A percentile compares a stretch with the other conserved stretches of the same genome.
Evolutionary conservation across 2,113 vertebrate genomes (phyloP).

Genomic region (Actenoides lindsayi): DNA sequence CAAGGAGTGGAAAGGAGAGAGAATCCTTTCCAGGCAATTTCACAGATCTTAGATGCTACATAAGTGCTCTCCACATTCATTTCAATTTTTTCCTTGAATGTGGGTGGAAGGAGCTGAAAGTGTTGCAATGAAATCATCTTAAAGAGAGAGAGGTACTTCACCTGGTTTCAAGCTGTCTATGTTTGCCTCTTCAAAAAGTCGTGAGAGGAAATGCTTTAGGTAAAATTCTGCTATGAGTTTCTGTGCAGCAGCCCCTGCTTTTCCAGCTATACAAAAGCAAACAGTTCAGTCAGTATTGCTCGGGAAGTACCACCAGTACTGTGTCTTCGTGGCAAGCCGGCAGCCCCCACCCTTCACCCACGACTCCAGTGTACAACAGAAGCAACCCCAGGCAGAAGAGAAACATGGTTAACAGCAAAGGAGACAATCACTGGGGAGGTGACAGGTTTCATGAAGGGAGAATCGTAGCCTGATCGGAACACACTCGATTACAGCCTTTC

Average conservation of each 20-base stretch:
- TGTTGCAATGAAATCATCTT: background rate
- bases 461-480: background rate
- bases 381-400: conserved; percentile 3
- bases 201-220: background rate
- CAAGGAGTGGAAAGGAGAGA: conserved; percentile 20
- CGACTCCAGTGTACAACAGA: conserved; percentile 5
- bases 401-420: background rate
- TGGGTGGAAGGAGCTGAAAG: conserved; percentile 6
- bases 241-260: background rate
- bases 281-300: background rate
- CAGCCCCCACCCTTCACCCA: background rate
- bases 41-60: background rate
- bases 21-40: background rate
- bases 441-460: background rate
- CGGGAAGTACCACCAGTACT: background rate
- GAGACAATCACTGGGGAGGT: background rate
- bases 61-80: background rate
- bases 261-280: background rate
- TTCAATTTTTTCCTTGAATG: background rate
- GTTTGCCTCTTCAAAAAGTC: background rate
- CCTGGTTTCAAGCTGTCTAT: background rate
- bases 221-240: background rate
- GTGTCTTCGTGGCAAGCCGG: background rate
- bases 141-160: conserved; percentile 2
- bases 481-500: background rate